phyloP scores from a whole-genome alignment of 2,113 vertebrate genomes.

The Caloenas nicobarica region DNA sequence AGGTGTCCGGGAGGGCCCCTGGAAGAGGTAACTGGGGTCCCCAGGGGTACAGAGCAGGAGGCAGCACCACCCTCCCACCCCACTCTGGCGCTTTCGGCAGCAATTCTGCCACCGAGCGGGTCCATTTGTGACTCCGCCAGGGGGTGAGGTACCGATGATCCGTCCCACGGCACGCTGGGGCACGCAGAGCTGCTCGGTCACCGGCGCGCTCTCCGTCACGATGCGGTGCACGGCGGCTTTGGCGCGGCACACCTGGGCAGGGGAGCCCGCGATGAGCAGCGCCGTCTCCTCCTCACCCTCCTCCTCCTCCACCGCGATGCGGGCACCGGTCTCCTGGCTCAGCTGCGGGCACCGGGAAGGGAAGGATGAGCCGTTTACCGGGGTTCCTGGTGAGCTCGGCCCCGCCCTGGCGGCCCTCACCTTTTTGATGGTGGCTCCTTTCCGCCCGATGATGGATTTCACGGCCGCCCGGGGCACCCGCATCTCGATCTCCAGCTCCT shows the following conservation, averaged over 20 bases:
- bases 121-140: rapidly evolving
- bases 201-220: constrained; percentile 71
- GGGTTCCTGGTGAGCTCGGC: no score
- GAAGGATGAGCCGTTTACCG: not conserved
- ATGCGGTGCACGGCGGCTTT: constrained; percentile 82
- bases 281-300: constrained; percentile 54
- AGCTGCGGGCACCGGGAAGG: constrained; percentile 69
- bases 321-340: constrained; percentile 79
- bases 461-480: constrained; percentile 41
- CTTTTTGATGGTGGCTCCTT: constrained; percentile 68
- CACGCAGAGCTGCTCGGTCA: constrained; percentile 79
- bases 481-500: constrained; percentile 65
- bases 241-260: constrained; percentile 81
- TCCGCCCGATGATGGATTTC: constrained; percentile 70
- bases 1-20: no score
- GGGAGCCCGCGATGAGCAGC: constrained; percentile 84
- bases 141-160: constrained; percentile 83
- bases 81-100: no score
- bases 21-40: no score
- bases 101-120: no score
- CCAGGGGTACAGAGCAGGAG: no score
- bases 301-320: constrained; percentile 65
- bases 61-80: no score
- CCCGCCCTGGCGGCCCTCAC: not conserved
- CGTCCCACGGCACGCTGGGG: constrained; percentile 84